A percentile compares a stretch with the other conserved stretches of the same genome.
These are phyloP conservation scores for Synanceia verrucosa DNA, from an alignment of 2,797 vertebrate genomes.

Conservation along the genomic window DNA sequence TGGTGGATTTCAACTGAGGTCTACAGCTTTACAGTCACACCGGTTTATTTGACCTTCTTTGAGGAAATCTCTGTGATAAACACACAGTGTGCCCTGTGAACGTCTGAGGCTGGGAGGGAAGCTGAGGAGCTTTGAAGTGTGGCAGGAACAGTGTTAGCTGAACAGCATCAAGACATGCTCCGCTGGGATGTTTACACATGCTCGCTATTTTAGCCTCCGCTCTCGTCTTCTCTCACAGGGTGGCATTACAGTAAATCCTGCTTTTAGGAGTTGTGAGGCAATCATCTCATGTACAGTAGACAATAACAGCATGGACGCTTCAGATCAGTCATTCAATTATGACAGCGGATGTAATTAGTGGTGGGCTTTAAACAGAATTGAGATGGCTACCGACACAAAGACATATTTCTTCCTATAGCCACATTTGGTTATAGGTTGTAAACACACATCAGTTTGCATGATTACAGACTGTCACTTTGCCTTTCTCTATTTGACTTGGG, in stretches of 20 bases:
- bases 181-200: constrained; percentile 68
- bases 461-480: constrained; percentile 65
- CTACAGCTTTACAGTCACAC: constrained; percentile 27
- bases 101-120: constrained; percentile 33
- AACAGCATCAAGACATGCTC: constrained; percentile 46
- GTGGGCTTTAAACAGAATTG: constrained; percentile 64
- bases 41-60: constrained; percentile 64
- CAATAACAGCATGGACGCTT: constrained; percentile 61
- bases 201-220: constrained; percentile 60
- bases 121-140: constrained; percentile 38
- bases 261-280: constrained; percentile 57
- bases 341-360: constrained; percentile 73
- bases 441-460: constrained; percentile 65
- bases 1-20: constrained; percentile 26
- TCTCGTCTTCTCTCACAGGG: constrained; percentile 59
- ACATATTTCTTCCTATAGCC: constrained; percentile 62
- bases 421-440: constrained; percentile 65
- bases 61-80: constrained; percentile 55
- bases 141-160: constrained; percentile 31
- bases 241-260: constrained; percentile 67
- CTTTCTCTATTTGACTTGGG: constrained; percentile 57
- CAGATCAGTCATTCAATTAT: constrained; percentile 73
- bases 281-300: constrained; percentile 70
- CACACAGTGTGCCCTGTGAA: constrained; percentile 11
- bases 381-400: constrained; percentile 65